Conservation (phyloP, 23 tunicate species). For the Ciona savignyi region DNA sequence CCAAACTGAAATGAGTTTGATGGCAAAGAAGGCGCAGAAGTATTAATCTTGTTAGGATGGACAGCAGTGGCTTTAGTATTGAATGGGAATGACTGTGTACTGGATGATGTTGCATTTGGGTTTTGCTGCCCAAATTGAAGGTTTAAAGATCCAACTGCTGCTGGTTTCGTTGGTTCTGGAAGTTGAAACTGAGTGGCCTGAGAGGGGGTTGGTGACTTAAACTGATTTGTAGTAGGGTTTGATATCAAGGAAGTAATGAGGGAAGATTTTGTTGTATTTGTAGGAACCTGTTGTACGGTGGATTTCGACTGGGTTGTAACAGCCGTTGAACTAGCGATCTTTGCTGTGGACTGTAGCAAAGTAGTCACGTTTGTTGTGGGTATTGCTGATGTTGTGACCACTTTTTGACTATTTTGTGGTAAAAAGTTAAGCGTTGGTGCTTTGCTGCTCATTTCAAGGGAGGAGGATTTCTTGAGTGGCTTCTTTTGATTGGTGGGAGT, state of each 20-base stretch:
- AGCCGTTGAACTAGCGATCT: not conserved
- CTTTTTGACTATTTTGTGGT: not conserved
- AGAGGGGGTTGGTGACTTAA: too few species aligned
- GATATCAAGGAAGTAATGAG: not conserved
- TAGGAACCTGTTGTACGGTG: not conserved
- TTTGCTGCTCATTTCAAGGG: not conserved
- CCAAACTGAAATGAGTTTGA: not conserved
- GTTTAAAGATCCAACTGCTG: not conserved
- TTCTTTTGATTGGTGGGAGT: not conserved
- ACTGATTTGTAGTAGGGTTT: not conserved
- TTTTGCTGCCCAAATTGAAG: not conserved
- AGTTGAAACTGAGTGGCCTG: too few species aligned
- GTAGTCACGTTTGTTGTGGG: not conserved
- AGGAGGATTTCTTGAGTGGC: not conserved
- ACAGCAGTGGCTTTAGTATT: not conserved
- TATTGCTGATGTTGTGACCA: not conserved
- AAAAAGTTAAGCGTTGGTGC: not conserved
- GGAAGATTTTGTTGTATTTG: not conserved
- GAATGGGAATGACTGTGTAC: not conserved
- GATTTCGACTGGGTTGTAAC: not conserved
- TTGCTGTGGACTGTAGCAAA: not conserved
- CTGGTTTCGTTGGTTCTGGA: too few species aligned
- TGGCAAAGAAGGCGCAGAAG: not conserved
- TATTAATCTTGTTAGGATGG: too few species aligned
- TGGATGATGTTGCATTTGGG: not conserved